A percentile compares a stretch with the other conserved stretches of the same genome.
Evolutionary conservation across 2,113 vertebrate genomes (phyloP).

Genomic region (Stigmatopora nigra): DNA sequence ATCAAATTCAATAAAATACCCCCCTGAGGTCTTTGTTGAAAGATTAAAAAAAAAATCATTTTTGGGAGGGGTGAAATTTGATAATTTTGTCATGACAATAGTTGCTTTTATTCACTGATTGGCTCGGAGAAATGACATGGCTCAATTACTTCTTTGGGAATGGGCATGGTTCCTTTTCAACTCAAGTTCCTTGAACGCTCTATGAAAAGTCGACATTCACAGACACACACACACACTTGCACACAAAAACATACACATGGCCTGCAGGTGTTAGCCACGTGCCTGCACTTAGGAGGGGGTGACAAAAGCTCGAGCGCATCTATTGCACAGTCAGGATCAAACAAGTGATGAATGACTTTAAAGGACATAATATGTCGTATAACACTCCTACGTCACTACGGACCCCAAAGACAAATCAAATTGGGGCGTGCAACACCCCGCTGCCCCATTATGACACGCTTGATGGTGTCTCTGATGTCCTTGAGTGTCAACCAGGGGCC

Average conservation of each 20-base stretch:
- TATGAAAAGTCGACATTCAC: not conserved
- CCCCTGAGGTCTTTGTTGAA: too few species aligned
- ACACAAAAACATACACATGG: slow-evolving; percentile 30
- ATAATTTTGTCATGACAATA: not conserved
- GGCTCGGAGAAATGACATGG: not conserved
- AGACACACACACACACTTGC: slow-evolving; percentile 26
- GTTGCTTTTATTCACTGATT: not conserved
- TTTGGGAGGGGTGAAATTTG: too few species aligned
- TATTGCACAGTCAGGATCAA: slow-evolving; percentile 60
- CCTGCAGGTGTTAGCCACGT: slow-evolving; percentile 73
- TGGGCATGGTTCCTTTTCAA: not conserved
- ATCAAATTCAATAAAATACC: too few species aligned
- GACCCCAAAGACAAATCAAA: slow-evolving; percentile 51
- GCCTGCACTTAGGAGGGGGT: slow-evolving; percentile 48
- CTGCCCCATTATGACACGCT: slow-evolving; percentile 53
- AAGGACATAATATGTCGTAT: slow-evolving; percentile 51
- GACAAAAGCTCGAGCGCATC: slow-evolving; percentile 46
- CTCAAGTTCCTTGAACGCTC: slow-evolving; percentile 1
- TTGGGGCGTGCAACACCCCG: slow-evolving; percentile 49
- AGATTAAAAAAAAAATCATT: too few species aligned
- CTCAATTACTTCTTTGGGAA: not conserved
- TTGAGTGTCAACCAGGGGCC: slow-evolving; percentile 53
- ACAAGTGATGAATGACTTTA: slow-evolving; percentile 71
- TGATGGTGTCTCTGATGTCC: slow-evolving; percentile 48
- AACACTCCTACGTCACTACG: slow-evolving; percentile 40